Conservation (phyloP, 2,797 vertebrate genomes). For the Heterohyrax brucei region DNA sequence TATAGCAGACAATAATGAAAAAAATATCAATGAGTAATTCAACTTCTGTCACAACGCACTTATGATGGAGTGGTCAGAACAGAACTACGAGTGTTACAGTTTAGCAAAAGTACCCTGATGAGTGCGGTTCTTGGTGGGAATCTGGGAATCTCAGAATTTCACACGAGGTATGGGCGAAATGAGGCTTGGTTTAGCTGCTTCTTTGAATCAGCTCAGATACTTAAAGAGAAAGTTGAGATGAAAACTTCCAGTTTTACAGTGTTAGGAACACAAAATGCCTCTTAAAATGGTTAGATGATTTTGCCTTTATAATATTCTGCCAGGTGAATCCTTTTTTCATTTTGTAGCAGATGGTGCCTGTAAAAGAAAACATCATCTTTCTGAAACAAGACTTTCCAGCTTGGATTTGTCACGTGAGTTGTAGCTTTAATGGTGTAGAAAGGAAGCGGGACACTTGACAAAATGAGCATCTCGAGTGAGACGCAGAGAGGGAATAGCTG, state of each 20-base stretch:
- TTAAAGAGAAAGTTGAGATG: not conserved
- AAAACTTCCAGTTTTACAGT: not conserved
- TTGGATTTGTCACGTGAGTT: not conserved
- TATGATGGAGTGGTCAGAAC: no score
- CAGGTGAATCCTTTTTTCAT: not conserved
- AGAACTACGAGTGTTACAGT: not conserved
- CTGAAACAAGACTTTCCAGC: not conserved
- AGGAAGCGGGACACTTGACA: not conserved
- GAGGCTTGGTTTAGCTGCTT: not conserved
- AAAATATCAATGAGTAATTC: no score
- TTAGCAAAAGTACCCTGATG: not conserved
- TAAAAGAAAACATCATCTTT: not conserved
- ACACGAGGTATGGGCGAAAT: not conserved
- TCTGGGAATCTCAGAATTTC: conserved; percentile 50
- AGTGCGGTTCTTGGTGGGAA: not conserved
- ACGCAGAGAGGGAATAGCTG: not conserved
- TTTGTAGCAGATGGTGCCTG: not conserved
- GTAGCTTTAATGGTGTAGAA: not conserved
- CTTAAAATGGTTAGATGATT: not conserved
- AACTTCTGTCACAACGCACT: no score
- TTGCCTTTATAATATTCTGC: not conserved
- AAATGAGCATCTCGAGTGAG: not conserved
- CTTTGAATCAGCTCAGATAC: not conserved
- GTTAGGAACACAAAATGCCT: not conserved
- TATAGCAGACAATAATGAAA: not conserved